Percentiles rank a stretch among this genome's conserved stretches.
Conservation (phyloP, 2,113 vertebrate genomes). For the Promerops cafer region DNA sequence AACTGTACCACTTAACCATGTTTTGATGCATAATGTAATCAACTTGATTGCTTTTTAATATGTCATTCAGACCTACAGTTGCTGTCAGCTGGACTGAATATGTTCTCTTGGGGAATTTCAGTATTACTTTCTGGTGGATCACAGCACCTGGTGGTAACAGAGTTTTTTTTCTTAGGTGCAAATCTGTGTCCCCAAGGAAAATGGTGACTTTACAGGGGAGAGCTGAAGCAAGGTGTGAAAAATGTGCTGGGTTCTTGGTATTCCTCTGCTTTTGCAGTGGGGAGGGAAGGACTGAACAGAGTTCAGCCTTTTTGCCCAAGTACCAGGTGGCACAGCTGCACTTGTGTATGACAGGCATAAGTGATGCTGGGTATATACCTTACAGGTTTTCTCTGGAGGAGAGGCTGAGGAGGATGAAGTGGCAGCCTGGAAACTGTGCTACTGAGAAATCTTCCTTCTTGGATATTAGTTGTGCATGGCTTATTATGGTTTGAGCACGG, state of each 20-base stretch:
- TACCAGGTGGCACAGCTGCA: neutral
- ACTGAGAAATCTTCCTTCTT: neutral
- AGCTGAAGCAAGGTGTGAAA: neutral
- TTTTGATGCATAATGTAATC: slow-evolving; percentile 61
- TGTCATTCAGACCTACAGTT: slow-evolving; percentile 27
- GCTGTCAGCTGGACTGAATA: slow-evolving; percentile 11
- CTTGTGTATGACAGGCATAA: rapidly evolving
- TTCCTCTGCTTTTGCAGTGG: neutral
- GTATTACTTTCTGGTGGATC: neutral
- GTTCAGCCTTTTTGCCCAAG: neutral
- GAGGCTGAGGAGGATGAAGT: neutral
- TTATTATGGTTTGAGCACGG: neutral
- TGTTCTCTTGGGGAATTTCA: slow-evolving; percentile 2
- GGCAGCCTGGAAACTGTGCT: neutral
- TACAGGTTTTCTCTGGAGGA: neutral
- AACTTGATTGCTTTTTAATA: slow-evolving; percentile 60
- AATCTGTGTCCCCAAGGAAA: neutral
- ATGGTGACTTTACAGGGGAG: neutral
- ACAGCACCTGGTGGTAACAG: neutral
- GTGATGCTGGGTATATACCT: neutral
- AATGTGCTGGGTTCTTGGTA: neutral
- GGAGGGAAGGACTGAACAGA: neutral
- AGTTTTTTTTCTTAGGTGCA: neutral
- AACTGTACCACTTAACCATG: slow-evolving; percentile 27
- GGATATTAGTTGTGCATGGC: neutral